A percentile compares a stretch with the other conserved stretches of the same genome.
phyloP scores from a whole-genome alignment of 2,113 vertebrate genomes.

The Labrus mixtus region DNA sequence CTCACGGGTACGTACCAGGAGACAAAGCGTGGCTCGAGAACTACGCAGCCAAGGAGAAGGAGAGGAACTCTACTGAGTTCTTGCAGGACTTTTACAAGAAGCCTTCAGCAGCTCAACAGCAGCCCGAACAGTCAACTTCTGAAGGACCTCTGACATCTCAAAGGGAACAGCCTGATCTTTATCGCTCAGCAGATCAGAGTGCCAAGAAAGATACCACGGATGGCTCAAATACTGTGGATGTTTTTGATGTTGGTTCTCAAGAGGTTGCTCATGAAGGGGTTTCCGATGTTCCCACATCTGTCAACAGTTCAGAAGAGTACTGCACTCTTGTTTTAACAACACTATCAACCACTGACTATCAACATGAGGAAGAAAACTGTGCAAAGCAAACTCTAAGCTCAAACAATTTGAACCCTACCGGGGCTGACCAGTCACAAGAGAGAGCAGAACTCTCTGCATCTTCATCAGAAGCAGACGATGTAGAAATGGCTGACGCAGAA shows the following conservation, averaged over 20 bases:
- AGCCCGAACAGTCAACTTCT: slow-evolving; percentile 1
- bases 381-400: neutral
- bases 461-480: slow-evolving; percentile 54
- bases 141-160: slow-evolving; percentile 14
- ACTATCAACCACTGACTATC: slow-evolving; percentile 58
- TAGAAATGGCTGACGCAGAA: slow-evolving; percentile 15
- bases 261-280: slow-evolving; percentile 27
- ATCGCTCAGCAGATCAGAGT: neutral
- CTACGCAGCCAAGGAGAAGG: slow-evolving; percentile 87
- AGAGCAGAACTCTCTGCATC: slow-evolving; percentile 13
- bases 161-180: neutral
- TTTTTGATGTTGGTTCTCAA: slow-evolving; percentile 35
- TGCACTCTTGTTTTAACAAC: slow-evolving; percentile 77
- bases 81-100: slow-evolving; percentile 68
- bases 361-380: slow-evolving; percentile 23
- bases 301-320: slow-evolving; percentile 62
- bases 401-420: neutral
- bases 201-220: neutral
- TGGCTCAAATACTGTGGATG: slow-evolving; percentile 9
- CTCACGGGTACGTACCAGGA: slow-evolving; percentile 92
- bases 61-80: slow-evolving; percentile 73
- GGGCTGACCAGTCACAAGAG: slow-evolving; percentile 1
- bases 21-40: slow-evolving; percentile 92
- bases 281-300: slow-evolving; percentile 21
- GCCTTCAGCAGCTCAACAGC: neutral